These are phyloP conservation scores for Parnassius glacialis DNA, from an alignment of 2,888 invertebrate genomes.

Conservation along the genomic window DNA sequence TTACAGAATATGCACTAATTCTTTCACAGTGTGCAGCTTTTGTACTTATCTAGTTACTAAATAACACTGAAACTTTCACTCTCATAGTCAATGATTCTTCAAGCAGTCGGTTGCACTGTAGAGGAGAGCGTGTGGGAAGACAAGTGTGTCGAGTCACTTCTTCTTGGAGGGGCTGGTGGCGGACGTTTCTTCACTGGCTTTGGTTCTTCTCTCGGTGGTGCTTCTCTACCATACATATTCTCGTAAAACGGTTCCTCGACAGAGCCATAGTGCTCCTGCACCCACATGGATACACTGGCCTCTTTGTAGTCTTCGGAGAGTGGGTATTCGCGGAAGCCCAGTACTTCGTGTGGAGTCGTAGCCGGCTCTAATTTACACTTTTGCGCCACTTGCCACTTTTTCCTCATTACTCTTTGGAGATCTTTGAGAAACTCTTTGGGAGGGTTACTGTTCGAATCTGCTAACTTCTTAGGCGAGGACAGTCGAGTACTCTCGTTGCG, in stretches of 20 bases:
- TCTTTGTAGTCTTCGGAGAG: conserved; percentile 87
- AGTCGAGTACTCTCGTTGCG: conserved; percentile 87
- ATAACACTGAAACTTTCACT: conserved; percentile 11
- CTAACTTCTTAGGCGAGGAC: conserved; percentile 88
- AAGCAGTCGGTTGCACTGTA: conserved; percentile 54
- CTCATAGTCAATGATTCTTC: conserved; percentile 30
- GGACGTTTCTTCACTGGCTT: conserved; percentile 84
- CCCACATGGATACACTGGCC: conserved; percentile 94
- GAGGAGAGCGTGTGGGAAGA: conserved; percentile 66
- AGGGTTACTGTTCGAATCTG: conserved; percentile 86
- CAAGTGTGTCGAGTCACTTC: conserved; percentile 93
- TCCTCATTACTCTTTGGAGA: conserved; percentile 94
- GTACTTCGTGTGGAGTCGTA: conserved; percentile 94
- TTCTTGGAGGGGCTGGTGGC: conserved; percentile 94
- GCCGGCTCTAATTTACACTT: conserved; percentile 93
- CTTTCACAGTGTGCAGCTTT: not conserved
- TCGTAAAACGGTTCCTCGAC: conserved; percentile 86
- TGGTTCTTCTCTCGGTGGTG: conserved; percentile 56
- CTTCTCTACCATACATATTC: conserved; percentile 69
- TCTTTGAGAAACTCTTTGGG: conserved; percentile 93
- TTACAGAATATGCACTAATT: conserved; percentile 1
- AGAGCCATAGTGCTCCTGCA: conserved; percentile 90
- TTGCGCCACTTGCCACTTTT: conserved; percentile 96
- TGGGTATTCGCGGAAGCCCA: conserved; percentile 92
- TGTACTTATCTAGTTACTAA: conserved; percentile 21